Conservation (phyloP, 2,888 invertebrate genomes). For the Aphodius sticticus region DNA sequence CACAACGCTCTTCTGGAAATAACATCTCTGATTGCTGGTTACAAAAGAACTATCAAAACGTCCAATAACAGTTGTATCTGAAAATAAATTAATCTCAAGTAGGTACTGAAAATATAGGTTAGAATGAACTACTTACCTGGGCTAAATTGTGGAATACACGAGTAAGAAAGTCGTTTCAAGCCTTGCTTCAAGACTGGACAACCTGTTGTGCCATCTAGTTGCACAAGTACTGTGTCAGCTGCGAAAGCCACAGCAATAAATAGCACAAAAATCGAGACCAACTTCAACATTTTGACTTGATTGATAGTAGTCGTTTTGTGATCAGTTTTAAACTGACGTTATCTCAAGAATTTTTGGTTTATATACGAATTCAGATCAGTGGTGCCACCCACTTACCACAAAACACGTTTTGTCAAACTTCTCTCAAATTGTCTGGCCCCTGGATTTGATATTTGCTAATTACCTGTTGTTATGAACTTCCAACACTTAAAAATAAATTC, state of each 20-base stretch:
- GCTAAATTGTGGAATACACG: not conserved
- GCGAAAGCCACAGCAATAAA: not conserved
- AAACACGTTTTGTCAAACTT: no score
- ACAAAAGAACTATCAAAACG: not conserved
- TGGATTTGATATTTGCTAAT: no score
- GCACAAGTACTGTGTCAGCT: not conserved
- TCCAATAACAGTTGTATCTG: not conserved
- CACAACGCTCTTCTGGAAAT: not conserved
- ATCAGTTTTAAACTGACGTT: not conserved
- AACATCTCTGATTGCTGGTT: not conserved
- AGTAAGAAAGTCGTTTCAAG: not conserved
- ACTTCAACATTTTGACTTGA: not conserved
- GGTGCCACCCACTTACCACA: no score
- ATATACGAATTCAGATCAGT: not conserved
- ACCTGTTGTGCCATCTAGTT: not conserved
- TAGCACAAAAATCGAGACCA: not conserved
- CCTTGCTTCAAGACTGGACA: constrained; percentile 13
- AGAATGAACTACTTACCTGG: not conserved
- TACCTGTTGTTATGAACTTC: not conserved
- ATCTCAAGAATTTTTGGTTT: not conserved
- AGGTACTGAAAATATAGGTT: not conserved
- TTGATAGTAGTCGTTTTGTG: not conserved
- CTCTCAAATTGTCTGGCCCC: no score
- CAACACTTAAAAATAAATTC: not conserved
- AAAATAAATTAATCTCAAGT: not conserved